These are phyloP conservation scores for Crocodylus rhombifer DNA, from an alignment of 2,797 vertebrate species.

Conservation along the genomic window DNA sequence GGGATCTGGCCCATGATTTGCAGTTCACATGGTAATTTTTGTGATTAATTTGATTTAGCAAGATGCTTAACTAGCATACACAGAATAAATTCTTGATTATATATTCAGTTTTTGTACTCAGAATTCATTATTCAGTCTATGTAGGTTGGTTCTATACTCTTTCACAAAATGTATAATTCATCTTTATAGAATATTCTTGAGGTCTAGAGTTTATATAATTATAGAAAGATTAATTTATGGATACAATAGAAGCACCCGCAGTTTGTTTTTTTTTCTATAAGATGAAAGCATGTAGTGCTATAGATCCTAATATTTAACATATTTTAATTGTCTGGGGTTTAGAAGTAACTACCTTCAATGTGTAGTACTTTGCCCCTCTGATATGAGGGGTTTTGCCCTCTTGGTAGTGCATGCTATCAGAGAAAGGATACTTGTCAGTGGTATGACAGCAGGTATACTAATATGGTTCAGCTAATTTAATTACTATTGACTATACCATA, in stretches of 20 bases:
- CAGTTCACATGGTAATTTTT: background rate
- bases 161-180: background rate
- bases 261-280: background rate
- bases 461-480: conserved; percentile 4
- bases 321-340: background rate
- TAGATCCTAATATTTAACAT: background rate
- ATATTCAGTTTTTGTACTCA: background rate
- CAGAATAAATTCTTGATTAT: background rate
- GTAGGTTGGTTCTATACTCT: background rate
- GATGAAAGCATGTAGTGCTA: background rate
- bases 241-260: background rate
- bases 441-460: background rate
- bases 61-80: background rate
- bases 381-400: background rate
- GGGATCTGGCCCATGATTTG: background rate
- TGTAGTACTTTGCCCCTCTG: background rate
- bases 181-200: background rate
- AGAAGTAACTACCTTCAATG: background rate
- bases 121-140: background rate
- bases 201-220: background rate
- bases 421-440: conserved; percentile 14
- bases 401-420: background rate
- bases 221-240: background rate
- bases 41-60: background rate
- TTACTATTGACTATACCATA: background rate